Conservation (phyloP, 2,888 invertebrate species). For the Habrosyne pyritoides region DNA sequence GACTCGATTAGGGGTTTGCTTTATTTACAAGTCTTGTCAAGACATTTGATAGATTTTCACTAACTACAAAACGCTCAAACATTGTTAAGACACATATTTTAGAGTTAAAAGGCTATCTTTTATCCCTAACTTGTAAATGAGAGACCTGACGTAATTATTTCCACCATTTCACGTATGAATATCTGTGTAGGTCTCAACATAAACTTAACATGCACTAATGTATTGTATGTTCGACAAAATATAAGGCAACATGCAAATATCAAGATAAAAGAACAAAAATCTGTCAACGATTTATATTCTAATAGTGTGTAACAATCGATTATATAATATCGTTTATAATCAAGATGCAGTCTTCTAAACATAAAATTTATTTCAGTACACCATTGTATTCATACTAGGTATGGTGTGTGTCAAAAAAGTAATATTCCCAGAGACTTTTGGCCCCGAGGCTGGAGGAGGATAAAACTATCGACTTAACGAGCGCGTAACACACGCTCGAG, state of each 20-base stretch:
- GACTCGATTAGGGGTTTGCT: constrained; percentile 38
- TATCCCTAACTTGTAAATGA: not conserved
- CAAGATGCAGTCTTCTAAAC: not conserved
- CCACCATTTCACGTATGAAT: not conserved
- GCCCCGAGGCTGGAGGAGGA: not conserved
- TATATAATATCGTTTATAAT: not conserved
- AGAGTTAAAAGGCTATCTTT: not conserved
- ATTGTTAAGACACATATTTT: constrained; percentile 37
- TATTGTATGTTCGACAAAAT: not conserved
- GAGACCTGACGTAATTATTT: not conserved
- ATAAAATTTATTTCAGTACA: not conserved
- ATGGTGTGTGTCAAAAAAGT: not conserved
- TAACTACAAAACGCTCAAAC: constrained; percentile 30
- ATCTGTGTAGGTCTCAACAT: not conserved
- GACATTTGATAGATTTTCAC: constrained; percentile 27
- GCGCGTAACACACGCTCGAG: constrained; percentile 14
- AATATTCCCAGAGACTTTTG: not conserved
- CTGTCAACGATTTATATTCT: constrained; percentile 2
- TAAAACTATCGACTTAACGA: constrained; percentile 8
- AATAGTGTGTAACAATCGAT: not conserved
- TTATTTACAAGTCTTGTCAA: constrained; percentile 50
- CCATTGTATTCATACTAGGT: not conserved
- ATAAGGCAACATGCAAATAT: constrained; percentile 2
- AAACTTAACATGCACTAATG: not conserved
- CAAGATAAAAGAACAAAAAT: constrained; percentile 6